Evolutionary conservation across 2,797 vertebrate species (phyloP).

Genomic region (Mastacembelus armatus): DNA sequence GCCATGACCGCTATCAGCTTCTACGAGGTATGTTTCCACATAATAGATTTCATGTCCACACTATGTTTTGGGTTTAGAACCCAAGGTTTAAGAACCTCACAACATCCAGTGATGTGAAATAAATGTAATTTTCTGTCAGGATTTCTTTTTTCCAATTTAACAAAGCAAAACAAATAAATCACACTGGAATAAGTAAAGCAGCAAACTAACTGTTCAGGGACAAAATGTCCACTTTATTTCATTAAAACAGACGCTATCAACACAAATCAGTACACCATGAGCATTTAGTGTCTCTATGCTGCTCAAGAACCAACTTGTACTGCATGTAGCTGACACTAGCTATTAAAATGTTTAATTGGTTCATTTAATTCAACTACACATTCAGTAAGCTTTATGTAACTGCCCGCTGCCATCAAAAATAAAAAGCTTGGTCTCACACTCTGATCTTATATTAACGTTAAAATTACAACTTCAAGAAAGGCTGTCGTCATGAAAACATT

Average conservation of each 20-base stretch:
- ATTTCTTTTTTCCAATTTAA: not conserved
- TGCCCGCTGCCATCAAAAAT: too few species aligned
- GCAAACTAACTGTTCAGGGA: not conserved
- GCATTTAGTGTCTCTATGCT: not conserved
- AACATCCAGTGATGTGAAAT: not conserved
- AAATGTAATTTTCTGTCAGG: not conserved
- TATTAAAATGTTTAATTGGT: not conserved
- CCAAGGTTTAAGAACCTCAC: not conserved
- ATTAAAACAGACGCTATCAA: not conserved
- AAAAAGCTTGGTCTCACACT: too few species aligned
- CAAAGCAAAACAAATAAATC: not conserved
- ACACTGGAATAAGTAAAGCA: not conserved
- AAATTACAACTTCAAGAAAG: not conserved
- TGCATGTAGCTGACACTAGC: not conserved
- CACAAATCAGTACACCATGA: not conserved
- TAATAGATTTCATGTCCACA: not conserved
- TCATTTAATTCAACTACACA: too few species aligned
- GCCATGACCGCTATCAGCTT: conserved; percentile 95
- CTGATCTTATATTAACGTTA: not conserved
- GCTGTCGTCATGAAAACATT: not conserved
- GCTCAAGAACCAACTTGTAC: not conserved
- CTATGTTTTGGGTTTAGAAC: rapidly evolving
- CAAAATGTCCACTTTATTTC: not conserved
- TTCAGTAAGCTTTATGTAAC: too few species aligned
- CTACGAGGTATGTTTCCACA: conserved; percentile 78